Base-by-base conservation (phyloP, 2,113 vertebrate species). In the Anser cygnoides region DNA sequence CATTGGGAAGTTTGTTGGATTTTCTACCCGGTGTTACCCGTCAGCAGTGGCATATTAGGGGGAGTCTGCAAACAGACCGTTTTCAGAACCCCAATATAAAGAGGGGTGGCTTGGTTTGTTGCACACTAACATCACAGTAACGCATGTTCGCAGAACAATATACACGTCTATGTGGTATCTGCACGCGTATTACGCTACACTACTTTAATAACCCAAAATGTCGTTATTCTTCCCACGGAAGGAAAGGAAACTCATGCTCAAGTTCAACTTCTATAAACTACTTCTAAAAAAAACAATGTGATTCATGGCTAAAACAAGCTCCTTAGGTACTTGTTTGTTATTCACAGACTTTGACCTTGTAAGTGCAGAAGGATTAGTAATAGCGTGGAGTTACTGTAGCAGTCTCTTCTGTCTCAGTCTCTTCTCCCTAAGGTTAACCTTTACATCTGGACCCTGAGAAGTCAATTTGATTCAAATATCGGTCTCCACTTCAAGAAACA, bases 391-490 rank as follows among this genome's bases (percentile, higher is more conserved):
- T 18, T 49, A 43, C 2, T 77, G 33, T 5, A 68, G 39, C 43
- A 76, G 0, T 2, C 44, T 17, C 44, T 44, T 44, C 44, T 44
- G 17, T 18, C 16, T 44, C 41, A 28, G 3, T 39, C 9, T 15
- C 8, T 71, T 49, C 46, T 50, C 66, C 57, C 61, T 33, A 50
- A 67, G 44, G 50, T 58, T 33, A 16, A 77, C 22, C 13, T 61
- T 50, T 11, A 4, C 50, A 68, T 3, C n/a, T 39, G 29, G 19
- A 46, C 21, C 31, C 35, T 31, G 54, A 22, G 33, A 73, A 37
- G 15, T 0, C 37, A 11, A 0, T 63, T 59, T 82, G 13, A 10
- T n/a, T 78, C 52, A 55, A 86, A 89, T 10, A 37, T 0, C 2
- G 7, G 4, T 44, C 18, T 58, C 35, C 35, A 8, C n/a, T 78